Base-by-base conservation (phyloP, 2,888 invertebrate species). In the Epirrhoe alternata region DNA sequence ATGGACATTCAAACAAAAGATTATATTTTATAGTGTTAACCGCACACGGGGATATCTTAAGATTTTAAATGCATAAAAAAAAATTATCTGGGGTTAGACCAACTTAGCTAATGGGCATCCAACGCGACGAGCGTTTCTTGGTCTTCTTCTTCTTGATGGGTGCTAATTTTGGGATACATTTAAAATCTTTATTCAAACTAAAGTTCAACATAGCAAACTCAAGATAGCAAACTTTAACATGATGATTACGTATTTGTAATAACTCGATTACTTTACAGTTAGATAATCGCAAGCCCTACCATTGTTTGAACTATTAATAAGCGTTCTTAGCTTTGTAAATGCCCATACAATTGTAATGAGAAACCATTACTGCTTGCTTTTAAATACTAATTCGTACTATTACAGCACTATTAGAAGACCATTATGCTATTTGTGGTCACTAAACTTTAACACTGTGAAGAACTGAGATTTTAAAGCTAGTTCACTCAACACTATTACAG, bases 301-400 rank as follows among this genome's bases (percentile, higher is more conserved):
- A 49, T 66, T 67, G 67, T 66, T 62, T 68, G 69, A 71, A 77
- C 77, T 77, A 77, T 59, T 74, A 75, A 78, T 80, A 78, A 77
- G n/a, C 68, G 58, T 62, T 64, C 70, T 79, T 81, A 76, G 77
- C 77, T 76, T 80, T 86, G 78, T 83, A 81, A 85, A 85, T 79
- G 65, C 56, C 69, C 71, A 69, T 69, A 76, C 79, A 82, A 80
- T 79, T 78, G 72, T 66, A 77, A 70, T 76, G 69, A 72, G 74
- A 61, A 74, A 68, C 57, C 51, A 61, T 69, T 66, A 64, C 61
- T 45, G 64, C 53, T 45, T 56, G 67, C 64, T 45, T 54, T 64
- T 61, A 68, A 61, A 59, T 47, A 56, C 69, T 69, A 73, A 69
- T 70, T 56, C 17, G 51, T 59, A 61, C 57, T 74, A 76, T 75